Evolutionary conservation across 2,113 vertebrate genomes (phyloP).

Genomic region (Hipposideros armiger): DNA sequence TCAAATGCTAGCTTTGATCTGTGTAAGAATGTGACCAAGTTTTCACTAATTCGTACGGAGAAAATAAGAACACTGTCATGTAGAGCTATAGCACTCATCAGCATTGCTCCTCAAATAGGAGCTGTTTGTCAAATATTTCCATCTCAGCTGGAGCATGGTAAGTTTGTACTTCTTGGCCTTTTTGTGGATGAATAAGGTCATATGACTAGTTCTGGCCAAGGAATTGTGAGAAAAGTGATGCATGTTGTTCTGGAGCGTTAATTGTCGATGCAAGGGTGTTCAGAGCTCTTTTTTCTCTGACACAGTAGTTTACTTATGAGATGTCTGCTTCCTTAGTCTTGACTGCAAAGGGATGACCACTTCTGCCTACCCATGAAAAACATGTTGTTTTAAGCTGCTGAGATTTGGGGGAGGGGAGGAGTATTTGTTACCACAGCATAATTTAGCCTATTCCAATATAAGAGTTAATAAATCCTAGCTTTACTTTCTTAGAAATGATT

Average conservation of each 20-base stretch:
- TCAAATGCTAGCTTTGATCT: background rate
- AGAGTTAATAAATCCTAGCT: background rate
- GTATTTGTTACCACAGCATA: background rate
- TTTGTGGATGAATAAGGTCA: too few species aligned
- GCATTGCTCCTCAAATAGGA: background rate
- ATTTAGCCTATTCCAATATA: background rate
- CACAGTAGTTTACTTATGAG: background rate
- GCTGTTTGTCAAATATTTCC: background rate
- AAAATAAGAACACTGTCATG: background rate
- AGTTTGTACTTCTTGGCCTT: background rate
- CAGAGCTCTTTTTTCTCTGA: background rate
- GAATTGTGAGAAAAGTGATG: background rate
- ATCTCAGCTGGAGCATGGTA: background rate
- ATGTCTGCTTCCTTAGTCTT: background rate
- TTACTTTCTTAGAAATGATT: slow-evolving; percentile 47
- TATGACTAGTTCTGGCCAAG: background rate
- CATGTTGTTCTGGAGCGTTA: background rate
- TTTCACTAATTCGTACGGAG: background rate
- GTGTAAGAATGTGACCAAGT: background rate
- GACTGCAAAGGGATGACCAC: background rate
- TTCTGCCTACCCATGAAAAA: background rate
- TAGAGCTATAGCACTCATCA: background rate
- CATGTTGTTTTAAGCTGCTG: background rate
- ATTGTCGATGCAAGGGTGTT: background rate
- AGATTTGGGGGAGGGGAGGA: rapidly evolving